These are phyloP conservation scores for Rotaria magnacalcarata DNA, from an alignment of 2,888 invertebrate species.

Conservation along the genomic window DNA sequence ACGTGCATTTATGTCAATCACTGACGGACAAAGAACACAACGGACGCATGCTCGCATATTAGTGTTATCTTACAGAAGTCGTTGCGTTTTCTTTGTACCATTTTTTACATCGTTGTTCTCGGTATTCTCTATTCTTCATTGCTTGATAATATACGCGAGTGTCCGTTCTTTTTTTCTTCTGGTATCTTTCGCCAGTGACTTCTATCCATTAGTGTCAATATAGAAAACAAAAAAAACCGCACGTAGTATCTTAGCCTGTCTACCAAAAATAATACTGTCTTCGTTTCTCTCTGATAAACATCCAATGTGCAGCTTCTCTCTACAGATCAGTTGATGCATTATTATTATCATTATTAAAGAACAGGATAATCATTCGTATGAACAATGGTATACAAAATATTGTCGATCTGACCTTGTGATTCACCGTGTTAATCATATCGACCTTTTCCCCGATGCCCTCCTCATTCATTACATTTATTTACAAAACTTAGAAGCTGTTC, in stretches of 20 bases:
- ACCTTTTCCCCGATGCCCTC: background rate
- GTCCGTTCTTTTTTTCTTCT: background rate
- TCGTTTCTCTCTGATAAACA: background rate
- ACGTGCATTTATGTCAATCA: background rate
- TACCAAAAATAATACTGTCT: background rate
- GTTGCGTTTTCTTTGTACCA: background rate
- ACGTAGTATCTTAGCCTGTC: background rate
- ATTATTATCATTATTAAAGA: background rate
- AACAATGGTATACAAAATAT: background rate
- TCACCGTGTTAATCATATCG: background rate
- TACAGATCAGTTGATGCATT: background rate
- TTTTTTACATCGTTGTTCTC: background rate
- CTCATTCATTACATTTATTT: background rate
- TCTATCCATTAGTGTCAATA: background rate
- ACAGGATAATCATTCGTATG: background rate
- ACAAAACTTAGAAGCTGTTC: background rate
- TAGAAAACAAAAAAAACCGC: constrained; percentile 3
- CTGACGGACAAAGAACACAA: background rate
- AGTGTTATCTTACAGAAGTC: background rate
- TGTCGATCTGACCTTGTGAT: background rate
- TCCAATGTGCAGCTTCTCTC: background rate
- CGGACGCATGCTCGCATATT: background rate
- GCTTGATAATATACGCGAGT: background rate
- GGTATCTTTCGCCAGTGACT: background rate
- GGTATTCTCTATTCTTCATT: background rate